These are phyloP conservation scores for Odontophorus gujanensis DNA, from an alignment of 2,113 vertebrate genomes.

Conservation along the genomic window DNA sequence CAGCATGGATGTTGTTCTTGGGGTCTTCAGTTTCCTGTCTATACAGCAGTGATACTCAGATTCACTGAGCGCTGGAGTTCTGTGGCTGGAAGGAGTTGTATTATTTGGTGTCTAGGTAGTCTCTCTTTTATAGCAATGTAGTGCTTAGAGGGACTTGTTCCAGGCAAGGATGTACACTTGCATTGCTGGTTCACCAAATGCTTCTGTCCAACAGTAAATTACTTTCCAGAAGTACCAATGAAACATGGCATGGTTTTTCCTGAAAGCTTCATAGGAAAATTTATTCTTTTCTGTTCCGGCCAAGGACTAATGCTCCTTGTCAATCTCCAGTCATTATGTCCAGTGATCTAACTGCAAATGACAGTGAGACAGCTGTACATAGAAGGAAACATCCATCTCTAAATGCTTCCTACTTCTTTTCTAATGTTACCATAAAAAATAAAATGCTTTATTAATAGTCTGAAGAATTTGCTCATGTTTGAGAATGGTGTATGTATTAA, in stretches of 20 bases:
- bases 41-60: neutral
- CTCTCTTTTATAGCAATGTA: neutral
- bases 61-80: neutral
- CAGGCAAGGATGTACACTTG: neutral
- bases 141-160: rapidly evolving
- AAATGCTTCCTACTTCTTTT: neutral
- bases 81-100: neutral
- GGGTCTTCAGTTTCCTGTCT: neutral
- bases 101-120: neutral
- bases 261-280: neutral
- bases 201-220: neutral
- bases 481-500: neutral
- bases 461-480: neutral
- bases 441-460: neutral
- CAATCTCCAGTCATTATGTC: neutral
- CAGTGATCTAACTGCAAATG: neutral
- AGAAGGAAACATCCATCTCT: neutral
- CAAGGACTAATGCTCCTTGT: neutral
- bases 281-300: neutral
- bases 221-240: neutral
- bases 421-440: neutral
- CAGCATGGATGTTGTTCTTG: neutral
- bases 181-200: neutral
- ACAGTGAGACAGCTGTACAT: neutral
- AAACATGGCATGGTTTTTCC: neutral